phyloP scores from a whole-genome alignment of 2,797 vertebrate species.

The Coranthus polyacanthus region DNA sequence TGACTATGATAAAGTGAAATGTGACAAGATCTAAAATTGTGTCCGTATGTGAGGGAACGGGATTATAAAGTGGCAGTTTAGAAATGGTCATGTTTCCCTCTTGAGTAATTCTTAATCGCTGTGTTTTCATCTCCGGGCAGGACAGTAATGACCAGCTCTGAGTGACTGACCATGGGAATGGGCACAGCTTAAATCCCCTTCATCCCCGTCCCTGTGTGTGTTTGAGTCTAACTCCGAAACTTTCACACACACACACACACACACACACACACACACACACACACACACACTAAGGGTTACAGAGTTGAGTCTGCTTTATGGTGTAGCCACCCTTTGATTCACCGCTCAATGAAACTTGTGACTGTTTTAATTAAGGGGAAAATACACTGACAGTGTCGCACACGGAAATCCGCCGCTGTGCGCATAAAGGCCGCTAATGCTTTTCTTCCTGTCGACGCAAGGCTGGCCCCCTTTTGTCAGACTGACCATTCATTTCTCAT shows the following conservation, averaged over 20 bases:
- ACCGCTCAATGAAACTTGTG: conserved; percentile 83
- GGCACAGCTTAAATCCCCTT: conserved; percentile 73
- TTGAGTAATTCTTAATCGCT: conserved; percentile 69
- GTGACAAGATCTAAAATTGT: conserved; percentile 7
- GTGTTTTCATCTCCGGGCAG: conserved; percentile 66
- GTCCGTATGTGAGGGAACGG: conserved; percentile 21
- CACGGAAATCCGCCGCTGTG: conserved; percentile 74
- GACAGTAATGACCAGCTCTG: conserved; percentile 75
- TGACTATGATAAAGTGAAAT: background rate
- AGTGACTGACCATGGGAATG: conserved; percentile 79
- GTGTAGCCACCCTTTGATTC: conserved; percentile 81
- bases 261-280: conserved; percentile 45
- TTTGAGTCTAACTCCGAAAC: conserved; percentile 57
- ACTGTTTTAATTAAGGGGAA: conserved; percentile 85
- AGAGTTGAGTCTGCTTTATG: conserved; percentile 78
- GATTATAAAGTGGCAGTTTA: conserved; percentile 22
- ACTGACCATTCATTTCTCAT: conserved; percentile 71
- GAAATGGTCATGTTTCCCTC: conserved; percentile 50
- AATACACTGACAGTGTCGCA: conserved; percentile 78
- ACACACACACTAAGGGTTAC: conserved; percentile 65
- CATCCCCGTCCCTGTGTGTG: conserved; percentile 63
- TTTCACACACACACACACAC: conserved; percentile 37
- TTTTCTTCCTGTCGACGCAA: conserved; percentile 76
- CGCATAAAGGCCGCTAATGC: conserved; percentile 80
- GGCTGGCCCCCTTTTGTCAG: conserved; percentile 74